These are phyloP conservation scores for Eupristina koningsbergeri DNA, from an alignment of 1,140 invertebrate genomes.

Conservation along the genomic window DNA sequence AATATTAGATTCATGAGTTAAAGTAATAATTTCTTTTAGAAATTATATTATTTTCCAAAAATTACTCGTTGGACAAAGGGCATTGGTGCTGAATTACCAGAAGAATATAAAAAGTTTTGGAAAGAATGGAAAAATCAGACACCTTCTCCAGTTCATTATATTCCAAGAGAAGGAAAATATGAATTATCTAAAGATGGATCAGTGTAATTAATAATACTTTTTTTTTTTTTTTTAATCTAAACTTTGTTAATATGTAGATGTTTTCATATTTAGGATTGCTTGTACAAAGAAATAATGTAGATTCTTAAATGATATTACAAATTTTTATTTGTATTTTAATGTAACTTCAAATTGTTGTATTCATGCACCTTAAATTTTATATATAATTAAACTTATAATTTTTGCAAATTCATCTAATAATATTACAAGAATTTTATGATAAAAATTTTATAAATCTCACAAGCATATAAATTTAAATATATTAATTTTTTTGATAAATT, in stretches of 20 bases:
- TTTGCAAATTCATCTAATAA: too few species aligned
- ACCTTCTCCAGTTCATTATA: slow-evolving; percentile 89
- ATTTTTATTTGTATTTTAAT: too few species aligned
- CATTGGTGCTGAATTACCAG: slow-evolving; percentile 81
- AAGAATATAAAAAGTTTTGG: slow-evolving; percentile 91
- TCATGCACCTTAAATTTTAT: too few species aligned
- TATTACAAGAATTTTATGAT: too few species aligned
- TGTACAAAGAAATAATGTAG: too few species aligned
- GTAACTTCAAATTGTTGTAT: too few species aligned
- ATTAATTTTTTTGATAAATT: not conserved
- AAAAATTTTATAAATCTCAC: too few species aligned
- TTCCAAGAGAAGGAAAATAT: slow-evolving; percentile 83
- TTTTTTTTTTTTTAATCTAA: not conserved
- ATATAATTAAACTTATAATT: too few species aligned
- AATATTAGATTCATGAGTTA: not conserved
- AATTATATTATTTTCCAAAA: slow-evolving; percentile 59
- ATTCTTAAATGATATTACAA: too few species aligned
- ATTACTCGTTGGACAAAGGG: slow-evolving; percentile 75
- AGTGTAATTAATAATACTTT: slow-evolving; percentile 8
- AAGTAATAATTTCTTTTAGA: slow-evolving; percentile 45
- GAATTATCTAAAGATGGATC: slow-evolving; percentile 78
- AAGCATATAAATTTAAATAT: not conserved
- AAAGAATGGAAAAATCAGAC: slow-evolving; percentile 84
- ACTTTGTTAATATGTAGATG: not conserved
- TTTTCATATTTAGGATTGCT: too few species aligned